A percentile compares a stretch with the other conserved stretches of the same genome.
These are phyloP conservation scores for Hyposoter dolosus DNA, from an alignment of 2,888 invertebrate species.

Conservation along the genomic window DNA sequence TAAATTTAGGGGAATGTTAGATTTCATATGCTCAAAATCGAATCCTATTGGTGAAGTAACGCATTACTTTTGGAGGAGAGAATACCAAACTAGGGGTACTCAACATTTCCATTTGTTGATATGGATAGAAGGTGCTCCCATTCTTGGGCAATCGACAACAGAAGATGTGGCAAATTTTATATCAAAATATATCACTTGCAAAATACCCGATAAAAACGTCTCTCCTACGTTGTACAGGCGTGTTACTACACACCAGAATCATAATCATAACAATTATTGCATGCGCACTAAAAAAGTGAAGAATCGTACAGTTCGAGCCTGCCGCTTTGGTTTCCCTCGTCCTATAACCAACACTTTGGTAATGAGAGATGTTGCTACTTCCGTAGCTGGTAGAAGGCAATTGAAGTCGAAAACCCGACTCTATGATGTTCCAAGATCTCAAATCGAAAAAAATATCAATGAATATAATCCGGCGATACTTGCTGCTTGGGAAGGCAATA, in stretches of 20 bases:
- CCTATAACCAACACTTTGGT: slow-evolving; percentile 64
- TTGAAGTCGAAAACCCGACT: slow-evolving; percentile 17
- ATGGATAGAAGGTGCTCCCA: slow-evolving; percentile 69
- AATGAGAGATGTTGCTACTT: slow-evolving; percentile 41
- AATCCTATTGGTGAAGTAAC: slow-evolving; percentile 72
- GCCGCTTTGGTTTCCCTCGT: slow-evolving; percentile 58
- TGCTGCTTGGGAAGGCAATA: not conserved
- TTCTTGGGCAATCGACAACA: slow-evolving; percentile 67
- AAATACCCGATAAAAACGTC: slow-evolving; percentile 63
- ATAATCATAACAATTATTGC: slow-evolving; percentile 49
- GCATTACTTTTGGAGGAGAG: slow-evolving; percentile 72
- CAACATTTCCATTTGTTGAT: slow-evolving; percentile 65
- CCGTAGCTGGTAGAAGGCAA: slow-evolving; percentile 26
- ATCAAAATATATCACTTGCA: slow-evolving; percentile 72
- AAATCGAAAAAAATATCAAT: slow-evolving; percentile 29
- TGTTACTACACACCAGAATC: slow-evolving; percentile 36
- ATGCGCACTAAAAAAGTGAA: slow-evolving; percentile 37
- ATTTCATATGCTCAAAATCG: slow-evolving; percentile 73
- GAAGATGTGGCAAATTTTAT: slow-evolving; percentile 71
- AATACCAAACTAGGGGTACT: slow-evolving; percentile 71
- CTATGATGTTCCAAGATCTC: slow-evolving; percentile 35
- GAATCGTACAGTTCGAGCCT: not conserved
- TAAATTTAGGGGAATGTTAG: slow-evolving; percentile 76
- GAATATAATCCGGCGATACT: slow-evolving; percentile 36
- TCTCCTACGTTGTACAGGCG: slow-evolving; percentile 69